Evolutionary conservation across 2,797 vertebrate genomes (phyloP), one percentile per base, ranked within the genome.

Genomic region (Chromobotia macracanthus): DNA sequence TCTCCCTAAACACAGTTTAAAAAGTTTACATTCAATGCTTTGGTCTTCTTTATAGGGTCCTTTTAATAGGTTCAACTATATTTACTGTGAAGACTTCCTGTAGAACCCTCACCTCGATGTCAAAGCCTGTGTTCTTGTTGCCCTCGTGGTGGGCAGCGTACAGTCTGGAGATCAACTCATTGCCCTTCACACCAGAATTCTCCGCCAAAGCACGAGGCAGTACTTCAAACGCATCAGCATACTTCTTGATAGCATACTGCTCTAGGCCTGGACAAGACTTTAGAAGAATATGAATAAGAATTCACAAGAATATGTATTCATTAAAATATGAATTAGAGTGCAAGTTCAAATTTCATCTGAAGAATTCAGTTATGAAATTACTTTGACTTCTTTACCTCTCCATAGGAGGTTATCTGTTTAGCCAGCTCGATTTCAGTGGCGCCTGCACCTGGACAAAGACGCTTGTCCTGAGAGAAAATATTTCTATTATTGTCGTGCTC

Each of bases 191-290:
- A 0, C 98, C 98, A 2, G 97, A 97, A 87, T 99, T 99, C 89
- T 98, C 97, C n/a, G 97, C 96, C 84, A 99, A 88, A 1, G 97
- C 94, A 13, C 97, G 95, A 2, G 98, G 98, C 80, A 99, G 80
- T 0, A 88, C 89, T 92, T 98, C 97, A 48, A 99, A 97, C 1
- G 97, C 96, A 72, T 99, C 97, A 0, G 95, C 97, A 81, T 96
- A 99, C 90, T 99, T 98, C 89, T 99, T 98, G 84, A 99, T 99
- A 74, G 97, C 91, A 13, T 99, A 99, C 12, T 99, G 98, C 85
- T 99, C 97, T 55, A 99, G 94, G 60, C 97, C 97, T 5, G 98
- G 98, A 77, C 96, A 97, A 9, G 96, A 95, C 98, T 99, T 51
- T 12, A 79, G 18, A n/a, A n/a, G n/a, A n/a, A n/a, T n/a, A n/a